Evolutionary conservation across 2,113 vertebrate species (phyloP), one percentile per base, ranked within the genome.

Genomic region (Erythrolamprus reginae): DNA sequence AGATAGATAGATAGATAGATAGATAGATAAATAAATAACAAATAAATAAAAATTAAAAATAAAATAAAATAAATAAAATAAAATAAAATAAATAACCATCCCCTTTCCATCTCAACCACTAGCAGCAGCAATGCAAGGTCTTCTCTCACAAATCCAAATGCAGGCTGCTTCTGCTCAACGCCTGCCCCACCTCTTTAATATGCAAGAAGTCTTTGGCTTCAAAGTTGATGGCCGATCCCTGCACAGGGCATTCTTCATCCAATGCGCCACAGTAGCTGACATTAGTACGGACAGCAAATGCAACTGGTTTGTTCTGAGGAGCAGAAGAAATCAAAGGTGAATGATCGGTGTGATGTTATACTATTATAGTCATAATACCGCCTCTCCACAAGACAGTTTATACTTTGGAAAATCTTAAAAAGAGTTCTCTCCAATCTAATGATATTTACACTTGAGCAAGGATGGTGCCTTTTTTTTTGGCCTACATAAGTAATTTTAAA

Each of bases 191-290:
- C 98, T 99, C 99, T 97, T 99, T 99, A 97, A 99, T 99, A 97
- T 99, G 99, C 96, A 99, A 98, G 97, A 99, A 99, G 96, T 99
- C 99, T 98, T 99, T 99, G 98, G 98, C 98, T 97, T 99, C 99
- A 10, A 99, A 99, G 96, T 99, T 99, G 97, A 99, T 98, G 95
- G 98, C 99, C 88, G 98, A 98, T 96, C 98, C 99, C 96, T 99
- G 99, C 95, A 99, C 98, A 1, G 99, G 99, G 95, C 98, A 99
- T 96, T 99, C 98, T 96, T 99, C 98, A 23, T 99, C 98, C 95
- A 99, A 96, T 53, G 98, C 98, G 9, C 98, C 98, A 61, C 98
- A 99, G 97, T 99, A 99, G 96, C 98, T 98, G 97, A 99, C 98
- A 97, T 99, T 99, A 33, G 98, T 99, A 96, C 98, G 98, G 84